Base-by-base conservation (phyloP, 2,888 invertebrate genomes). In the Cryptophagus acutangulus region DNA sequence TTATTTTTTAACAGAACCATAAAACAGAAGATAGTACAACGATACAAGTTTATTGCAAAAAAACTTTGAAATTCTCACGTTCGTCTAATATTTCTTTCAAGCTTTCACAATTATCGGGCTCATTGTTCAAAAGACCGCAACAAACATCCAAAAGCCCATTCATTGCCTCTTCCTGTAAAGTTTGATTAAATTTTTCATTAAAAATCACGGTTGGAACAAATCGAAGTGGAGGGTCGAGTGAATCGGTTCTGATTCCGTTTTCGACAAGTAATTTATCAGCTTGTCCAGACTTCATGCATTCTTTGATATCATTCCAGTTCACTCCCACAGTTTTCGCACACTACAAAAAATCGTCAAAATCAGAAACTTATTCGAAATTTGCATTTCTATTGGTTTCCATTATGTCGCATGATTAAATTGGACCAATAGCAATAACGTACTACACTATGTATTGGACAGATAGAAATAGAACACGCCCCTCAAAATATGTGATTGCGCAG, bases 201-300 rank as follows among this genome's bases (percentile, higher is more conserved):
- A 73, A 63, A 2, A 66, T 51, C 24, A 74, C 60, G 0, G 71
- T 66, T 4, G 74, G 74, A 0, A 74, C 67, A 43, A 66, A 70
- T 6, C 48, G 36, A 12, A 72, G 52, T 2, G 46, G 41, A 2
- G 69, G 63, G 2, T 54, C 17, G 3, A 70, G 41, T 1, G 53
- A 52, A 3, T 57, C 43, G 0, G 73, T 71, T 46, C 24, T 6
- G n/a, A 20, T 20, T 20, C 74, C 74, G 30, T 66, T 50, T 6
- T 45, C 45, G 0, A 59, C 66, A 18, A 74, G 54, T 14, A 72
- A 20, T 4, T 68, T 59, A 17, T 65, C 61, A 2, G 65, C 70
- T 41, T 54, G 24, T 2, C 51, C 40, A 1, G 57, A 54, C 1
- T 46, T 45, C 9, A 57, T 44, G 42, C 73, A 73, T 1, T 49